Base-by-base conservation (phyloP, 2,888 invertebrate genomes). In the Brassicogethes aeneus region DNA sequence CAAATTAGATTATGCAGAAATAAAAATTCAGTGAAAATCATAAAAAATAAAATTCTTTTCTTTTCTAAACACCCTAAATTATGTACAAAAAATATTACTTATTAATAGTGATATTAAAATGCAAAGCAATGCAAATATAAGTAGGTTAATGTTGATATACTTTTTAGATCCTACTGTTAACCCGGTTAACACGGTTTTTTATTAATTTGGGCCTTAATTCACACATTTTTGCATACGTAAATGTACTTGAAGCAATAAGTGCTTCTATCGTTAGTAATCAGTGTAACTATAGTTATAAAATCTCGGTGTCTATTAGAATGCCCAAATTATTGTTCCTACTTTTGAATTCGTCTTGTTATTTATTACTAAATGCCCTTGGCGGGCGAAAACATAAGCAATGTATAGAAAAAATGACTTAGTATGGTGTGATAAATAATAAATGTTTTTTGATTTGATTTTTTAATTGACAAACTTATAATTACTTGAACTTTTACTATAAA, bases 341-440 rank as follows among this genome's bases (percentile, higher is more conserved):
- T 47, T 49, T 7, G n/a, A n/a, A n/a, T n/a, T 47, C 54, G 46
- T 59, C 56, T 61, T 59, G 59, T 59, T 59, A 50, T 55, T 53
- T 48, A 51, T 46, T 40, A 45, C 39, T 38, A 44, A 34, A 44
- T 44, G 46, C 50, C 48, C 45, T 47, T 50, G 56, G 12, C 10
- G 8, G 35, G 54, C 44, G 47, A 23, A 56, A 60, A 56, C 54
- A 63, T 61, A 65, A 65, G 65, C 66, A 66, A 66, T 66, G 48
- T 40, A 62, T 66, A 64, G 62, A 23, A 23, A n/a, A 10, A 57
- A 61, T 59, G 60, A 64, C 62, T 61, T 63, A 63, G 59, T 57
- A 56, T 62, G 62, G 60, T 61, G 62, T 63, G 62, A 62, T 62
- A 64, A 56, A 53, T 48, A 50, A 46, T 57, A 56, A 52, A 48